Evolutionary conservation across 2,113 vertebrate species (phyloP).

Genomic region (Misgurnus anguillicaudatus): DNA sequence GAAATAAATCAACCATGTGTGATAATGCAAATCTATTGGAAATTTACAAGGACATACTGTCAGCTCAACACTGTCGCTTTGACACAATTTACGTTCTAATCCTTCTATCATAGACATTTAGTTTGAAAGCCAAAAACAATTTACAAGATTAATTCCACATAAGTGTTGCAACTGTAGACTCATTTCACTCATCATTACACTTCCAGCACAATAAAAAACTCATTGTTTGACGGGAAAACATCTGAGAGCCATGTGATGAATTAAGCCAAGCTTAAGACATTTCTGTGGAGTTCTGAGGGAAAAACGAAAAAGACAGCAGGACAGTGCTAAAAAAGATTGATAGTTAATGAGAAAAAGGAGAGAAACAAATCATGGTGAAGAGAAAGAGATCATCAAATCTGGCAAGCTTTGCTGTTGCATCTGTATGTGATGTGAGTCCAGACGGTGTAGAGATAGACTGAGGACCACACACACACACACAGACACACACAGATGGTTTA

Average conservation of each 20-base stretch:
- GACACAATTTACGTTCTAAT: slow-evolving; percentile 30
- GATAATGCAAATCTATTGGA: not conserved
- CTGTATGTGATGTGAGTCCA: slow-evolving; percentile 55
- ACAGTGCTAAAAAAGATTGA: slow-evolving; percentile 30
- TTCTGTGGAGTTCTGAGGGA: slow-evolving; percentile 19
- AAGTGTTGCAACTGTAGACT: slow-evolving; percentile 10
- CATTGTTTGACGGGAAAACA: slow-evolving; percentile 3
- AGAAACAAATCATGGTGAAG: slow-evolving; percentile 32
- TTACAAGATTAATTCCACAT: slow-evolving; percentile 13
- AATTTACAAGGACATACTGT: not conserved
- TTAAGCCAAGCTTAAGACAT: slow-evolving; percentile 1
- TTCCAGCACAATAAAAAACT: not conserved
- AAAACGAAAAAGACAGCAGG: slow-evolving; percentile 25
- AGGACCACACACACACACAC: slow-evolving; percentile 6
- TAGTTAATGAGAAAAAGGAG: slow-evolving; percentile 27
- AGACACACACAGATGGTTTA: slow-evolving; percentile 18
- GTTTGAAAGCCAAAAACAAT: slow-evolving; percentile 16
- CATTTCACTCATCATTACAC: slow-evolving; percentile 3
- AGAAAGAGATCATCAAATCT: slow-evolving; percentile 59
- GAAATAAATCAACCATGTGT: not conserved
- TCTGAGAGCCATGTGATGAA: slow-evolving; percentile 21
- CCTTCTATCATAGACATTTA: slow-evolving; percentile 6
- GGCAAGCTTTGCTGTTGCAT: slow-evolving; percentile 62
- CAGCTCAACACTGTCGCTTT: slow-evolving; percentile 17
- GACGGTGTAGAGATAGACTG: slow-evolving; percentile 18